Conservation (phyloP, 1,140 invertebrate species). For the Zaprionus camerounensis region DNA sequence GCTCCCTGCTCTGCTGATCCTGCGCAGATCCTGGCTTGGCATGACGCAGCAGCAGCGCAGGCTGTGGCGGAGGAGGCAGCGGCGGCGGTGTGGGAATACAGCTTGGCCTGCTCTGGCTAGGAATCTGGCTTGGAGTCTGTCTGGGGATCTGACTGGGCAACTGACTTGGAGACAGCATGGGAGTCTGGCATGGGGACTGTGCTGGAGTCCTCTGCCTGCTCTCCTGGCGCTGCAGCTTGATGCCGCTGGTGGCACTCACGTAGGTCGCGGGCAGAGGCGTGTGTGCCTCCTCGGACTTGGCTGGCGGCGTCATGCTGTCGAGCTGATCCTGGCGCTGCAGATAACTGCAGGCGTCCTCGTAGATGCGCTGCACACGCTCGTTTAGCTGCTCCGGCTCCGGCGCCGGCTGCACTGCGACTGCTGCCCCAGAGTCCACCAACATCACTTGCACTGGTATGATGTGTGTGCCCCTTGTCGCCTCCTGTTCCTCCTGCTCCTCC, state of each 20-base stretch:
- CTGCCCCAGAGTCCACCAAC: slow-evolving; percentile 36
- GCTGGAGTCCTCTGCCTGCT: slow-evolving; percentile 9
- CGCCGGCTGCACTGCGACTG: slow-evolving; percentile 16
- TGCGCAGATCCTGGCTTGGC: slow-evolving; percentile 25
- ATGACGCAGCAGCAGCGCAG: slow-evolving; percentile 36
- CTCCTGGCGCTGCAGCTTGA: slow-evolving; percentile 69
- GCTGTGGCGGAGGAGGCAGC: slow-evolving; percentile 30
- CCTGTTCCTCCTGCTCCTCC: not conserved
- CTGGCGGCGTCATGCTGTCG: slow-evolving; percentile 51
- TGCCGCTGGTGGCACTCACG: slow-evolving; percentile 71
- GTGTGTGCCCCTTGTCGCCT: slow-evolving; percentile 9
- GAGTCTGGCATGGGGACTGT: too few relatives aligned
- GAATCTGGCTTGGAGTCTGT: too few relatives aligned
- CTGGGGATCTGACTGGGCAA: too few relatives aligned
- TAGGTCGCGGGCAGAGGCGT: slow-evolving; percentile 43
- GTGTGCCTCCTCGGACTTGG: slow-evolving; percentile 25
- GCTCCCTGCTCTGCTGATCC: slow-evolving; percentile 12
- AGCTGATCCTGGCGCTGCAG: slow-evolving; percentile 59
- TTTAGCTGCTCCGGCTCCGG: slow-evolving; percentile 20
- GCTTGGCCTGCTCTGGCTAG: not conserved
- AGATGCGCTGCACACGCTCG: slow-evolving; percentile 62
- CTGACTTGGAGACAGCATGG: too few relatives aligned
- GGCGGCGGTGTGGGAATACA: slow-evolving; percentile 33
- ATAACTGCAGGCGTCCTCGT: slow-evolving; percentile 75
- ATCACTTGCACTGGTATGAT: slow-evolving; percentile 65